Evolutionary conservation across 2,113 vertebrate species (phyloP).

Genomic region (Narcine bancroftii): DNA sequence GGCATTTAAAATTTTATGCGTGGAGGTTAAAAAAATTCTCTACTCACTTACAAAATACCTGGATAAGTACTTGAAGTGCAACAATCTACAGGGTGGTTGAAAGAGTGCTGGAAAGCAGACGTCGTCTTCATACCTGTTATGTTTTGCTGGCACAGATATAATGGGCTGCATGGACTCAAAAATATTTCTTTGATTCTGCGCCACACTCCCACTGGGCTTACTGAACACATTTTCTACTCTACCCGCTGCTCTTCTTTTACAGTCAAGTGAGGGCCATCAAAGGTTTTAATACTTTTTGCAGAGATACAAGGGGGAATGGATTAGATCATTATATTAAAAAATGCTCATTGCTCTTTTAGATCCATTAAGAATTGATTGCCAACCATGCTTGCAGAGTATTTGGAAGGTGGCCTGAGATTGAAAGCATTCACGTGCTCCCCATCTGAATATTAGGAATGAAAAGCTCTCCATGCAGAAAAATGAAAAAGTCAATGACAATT

Average conservation of each 20-base stretch:
- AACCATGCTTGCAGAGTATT: neutral
- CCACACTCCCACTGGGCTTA: neutral
- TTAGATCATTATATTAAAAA: neutral
- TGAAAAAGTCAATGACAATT: constrained; percentile 15
- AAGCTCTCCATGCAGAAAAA: neutral
- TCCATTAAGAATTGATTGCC: neutral
- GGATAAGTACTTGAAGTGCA: no score
- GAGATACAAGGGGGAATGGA: neutral
- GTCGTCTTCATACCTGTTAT: no score
- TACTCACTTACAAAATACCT: no score
- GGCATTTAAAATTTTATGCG: no score
- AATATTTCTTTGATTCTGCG: neutral
- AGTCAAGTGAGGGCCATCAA: neutral
- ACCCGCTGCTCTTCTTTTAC: neutral
- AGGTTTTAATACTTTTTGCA: neutral
- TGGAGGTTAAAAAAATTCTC: no score
- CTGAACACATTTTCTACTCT: neutral
- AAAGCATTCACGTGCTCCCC: neutral
- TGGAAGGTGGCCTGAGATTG: neutral
- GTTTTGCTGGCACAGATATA: no score
- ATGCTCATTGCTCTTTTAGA: neutral
- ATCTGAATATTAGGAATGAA: constrained; percentile 13
- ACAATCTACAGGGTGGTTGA: no score
- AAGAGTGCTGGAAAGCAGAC: no score
- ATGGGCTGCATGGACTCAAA: no score